phyloP scores from a whole-genome alignment of 2,113 vertebrate species.

The Callospermophilus lateralis region DNA sequence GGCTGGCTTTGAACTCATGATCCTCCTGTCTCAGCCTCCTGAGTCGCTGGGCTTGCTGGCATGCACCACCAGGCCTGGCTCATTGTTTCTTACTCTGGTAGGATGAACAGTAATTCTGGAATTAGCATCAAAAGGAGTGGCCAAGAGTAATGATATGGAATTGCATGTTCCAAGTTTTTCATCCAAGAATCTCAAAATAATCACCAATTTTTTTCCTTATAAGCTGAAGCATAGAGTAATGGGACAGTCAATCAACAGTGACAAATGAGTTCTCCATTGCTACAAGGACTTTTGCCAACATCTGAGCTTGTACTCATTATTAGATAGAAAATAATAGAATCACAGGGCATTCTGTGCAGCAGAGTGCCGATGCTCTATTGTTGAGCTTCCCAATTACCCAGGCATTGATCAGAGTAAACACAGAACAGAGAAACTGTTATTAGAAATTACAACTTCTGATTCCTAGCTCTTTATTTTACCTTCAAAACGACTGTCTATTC shows the following conservation, averaged over 20 bases:
- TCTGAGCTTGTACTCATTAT: slow-evolving; percentile 1
- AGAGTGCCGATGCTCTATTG: neutral
- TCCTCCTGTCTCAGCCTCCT: too few relatives aligned
- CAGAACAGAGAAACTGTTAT: neutral
- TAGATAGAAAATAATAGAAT: neutral
- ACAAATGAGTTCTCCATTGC: neutral
- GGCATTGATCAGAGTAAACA: slow-evolving; percentile 1
- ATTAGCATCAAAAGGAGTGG: slow-evolving; percentile 73
- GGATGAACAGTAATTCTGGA: slow-evolving; percentile 79
- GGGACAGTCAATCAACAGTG: slow-evolving; percentile 1
- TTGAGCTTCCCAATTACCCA: neutral
- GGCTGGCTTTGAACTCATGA: too few relatives aligned
- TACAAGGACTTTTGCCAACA: neutral
- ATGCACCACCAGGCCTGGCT: neutral
- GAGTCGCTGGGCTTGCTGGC: too few relatives aligned
- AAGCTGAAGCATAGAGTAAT: neutral
- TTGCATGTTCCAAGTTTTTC: neutral
- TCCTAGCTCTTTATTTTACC: neutral
- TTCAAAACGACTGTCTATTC: neutral
- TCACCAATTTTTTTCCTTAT: neutral
- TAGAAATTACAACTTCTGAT: slow-evolving; percentile 6
- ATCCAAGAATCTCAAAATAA: slow-evolving; percentile 34
- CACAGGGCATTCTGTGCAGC: neutral
- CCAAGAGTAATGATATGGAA: neutral
- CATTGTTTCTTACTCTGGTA: slow-evolving; percentile 69